A percentile compares a stretch with the other conserved stretches of the same genome.
phyloP scores from a whole-genome alignment of 92 coral and sea anemone genomes.

The Actinostola sp. region DNA sequence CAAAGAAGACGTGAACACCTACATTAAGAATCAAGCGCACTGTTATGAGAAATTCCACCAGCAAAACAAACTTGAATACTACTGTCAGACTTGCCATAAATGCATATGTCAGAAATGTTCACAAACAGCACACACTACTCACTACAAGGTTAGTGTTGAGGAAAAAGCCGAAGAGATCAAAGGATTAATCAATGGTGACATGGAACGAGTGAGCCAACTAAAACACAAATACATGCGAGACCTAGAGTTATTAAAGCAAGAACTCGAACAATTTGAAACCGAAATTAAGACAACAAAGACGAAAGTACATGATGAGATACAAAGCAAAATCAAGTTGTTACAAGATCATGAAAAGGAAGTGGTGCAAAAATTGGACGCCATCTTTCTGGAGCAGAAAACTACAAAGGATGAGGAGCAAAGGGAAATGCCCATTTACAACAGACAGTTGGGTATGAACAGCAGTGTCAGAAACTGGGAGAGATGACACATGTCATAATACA shows the following conservation, averaged over 20 bases:
- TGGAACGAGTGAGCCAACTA: neutral
- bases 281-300: neutral
- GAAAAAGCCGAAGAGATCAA: conserved; percentile 3
- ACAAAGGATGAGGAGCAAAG: neutral
- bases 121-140: neutral
- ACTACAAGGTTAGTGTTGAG: neutral
- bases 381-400: neutral
- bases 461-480: too few relatives aligned
- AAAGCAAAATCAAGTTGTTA: neutral
- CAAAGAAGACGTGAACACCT: conserved; percentile 9
- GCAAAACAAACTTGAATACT: neutral
- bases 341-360: conserved; percentile 7
- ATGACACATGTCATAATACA: too few relatives aligned
- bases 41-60: conserved; percentile 16
- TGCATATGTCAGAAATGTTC: conserved; percentile 13
- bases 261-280: neutral
- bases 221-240: conserved; percentile 3
- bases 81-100: conserved; percentile 4
- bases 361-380: neutral
- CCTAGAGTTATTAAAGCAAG: neutral
- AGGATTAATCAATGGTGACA: neutral
- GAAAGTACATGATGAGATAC: neutral
- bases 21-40: conserved; percentile 5
- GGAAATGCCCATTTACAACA: too few relatives aligned
- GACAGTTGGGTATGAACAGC: too few relatives aligned